Evolutionary conservation across 2,888 invertebrate species (phyloP).

Genomic region (Leucoma salicis): DNA sequence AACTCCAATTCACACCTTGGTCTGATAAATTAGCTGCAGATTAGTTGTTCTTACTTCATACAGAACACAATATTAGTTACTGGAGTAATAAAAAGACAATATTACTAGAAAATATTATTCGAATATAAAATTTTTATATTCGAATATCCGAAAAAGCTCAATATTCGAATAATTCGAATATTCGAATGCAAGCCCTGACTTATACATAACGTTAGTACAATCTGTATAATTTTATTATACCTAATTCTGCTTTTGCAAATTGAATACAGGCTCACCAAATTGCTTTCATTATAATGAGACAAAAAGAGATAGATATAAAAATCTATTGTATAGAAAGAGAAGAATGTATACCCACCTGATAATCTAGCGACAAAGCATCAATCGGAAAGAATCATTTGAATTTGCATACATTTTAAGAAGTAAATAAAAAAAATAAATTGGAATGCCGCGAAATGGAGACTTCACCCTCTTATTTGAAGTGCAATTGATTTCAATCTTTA

Average conservation of each 20-base stretch:
- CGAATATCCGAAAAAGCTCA: too few relatives aligned
- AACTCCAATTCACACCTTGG: too few relatives aligned
- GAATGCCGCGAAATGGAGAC: slow-evolving; percentile 25
- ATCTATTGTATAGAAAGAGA: slow-evolving; percentile 8
- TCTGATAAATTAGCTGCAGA: too few relatives aligned
- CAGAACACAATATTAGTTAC: too few relatives aligned
- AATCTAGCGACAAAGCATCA: slow-evolving; percentile 56
- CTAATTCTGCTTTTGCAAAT: slow-evolving; percentile 50
- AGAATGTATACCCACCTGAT: slow-evolving; percentile 35
- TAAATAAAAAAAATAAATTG: slow-evolving; percentile 60
- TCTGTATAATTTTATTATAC: slow-evolving; percentile 79
- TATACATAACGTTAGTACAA: slow-evolving; percentile 47
- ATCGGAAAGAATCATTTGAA: slow-evolving; percentile 53
- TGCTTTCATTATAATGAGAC: slow-evolving; percentile 41
- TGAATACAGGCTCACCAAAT: slow-evolving; percentile 52
- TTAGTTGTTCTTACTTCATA: too few relatives aligned
- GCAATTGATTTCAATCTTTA: slow-evolving; percentile 25
- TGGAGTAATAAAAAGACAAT: too few relatives aligned
- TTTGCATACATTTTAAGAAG: slow-evolving; percentile 59
- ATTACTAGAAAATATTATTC: too few relatives aligned
- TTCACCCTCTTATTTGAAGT: slow-evolving; percentile 25
- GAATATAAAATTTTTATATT: too few relatives aligned
- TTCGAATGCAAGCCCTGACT: too few relatives aligned
- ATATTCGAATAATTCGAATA: too few relatives aligned
- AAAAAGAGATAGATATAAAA: slow-evolving; percentile 19